phyloP scores from a whole-genome alignment of 2,113 vertebrate genomes.

The Oncorhynchus keta region DNA sequence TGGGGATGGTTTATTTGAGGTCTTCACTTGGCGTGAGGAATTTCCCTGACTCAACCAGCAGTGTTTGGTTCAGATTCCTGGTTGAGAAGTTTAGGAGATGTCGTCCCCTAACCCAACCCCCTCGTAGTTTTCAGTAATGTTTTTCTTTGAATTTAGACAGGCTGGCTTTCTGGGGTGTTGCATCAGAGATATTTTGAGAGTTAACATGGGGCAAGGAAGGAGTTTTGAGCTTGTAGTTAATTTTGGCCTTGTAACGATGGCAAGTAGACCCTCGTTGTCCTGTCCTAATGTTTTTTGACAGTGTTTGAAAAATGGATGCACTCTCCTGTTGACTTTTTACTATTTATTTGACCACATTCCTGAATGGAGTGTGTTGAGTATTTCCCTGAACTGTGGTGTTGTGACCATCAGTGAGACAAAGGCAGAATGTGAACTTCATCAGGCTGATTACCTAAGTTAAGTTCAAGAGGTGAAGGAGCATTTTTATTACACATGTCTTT shows the following conservation, averaged over 20 bases:
- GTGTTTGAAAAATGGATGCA: background rate
- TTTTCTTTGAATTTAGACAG: background rate
- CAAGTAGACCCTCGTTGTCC: background rate
- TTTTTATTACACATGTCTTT: background rate
- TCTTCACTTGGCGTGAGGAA: background rate
- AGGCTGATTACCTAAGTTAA: background rate
- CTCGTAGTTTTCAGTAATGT: background rate
- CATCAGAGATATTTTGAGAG: background rate
- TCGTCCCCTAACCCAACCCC: background rate
- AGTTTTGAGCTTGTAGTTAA: background rate
- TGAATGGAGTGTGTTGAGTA: background rate
- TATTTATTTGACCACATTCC: constrained; percentile 2
- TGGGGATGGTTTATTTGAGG: constrained; percentile 24
- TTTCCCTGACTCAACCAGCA: background rate
- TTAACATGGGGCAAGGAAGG: background rate
- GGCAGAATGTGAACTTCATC: background rate
- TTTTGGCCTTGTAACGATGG: background rate
- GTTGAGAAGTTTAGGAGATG: background rate
- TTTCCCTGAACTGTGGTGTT: background rate
- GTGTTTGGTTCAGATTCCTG: no score
- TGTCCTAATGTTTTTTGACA: constrained; percentile 9
- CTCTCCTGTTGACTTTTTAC: background rate
- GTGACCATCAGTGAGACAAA: background rate
- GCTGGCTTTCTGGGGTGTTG: background rate
- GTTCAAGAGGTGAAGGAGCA: background rate